A percentile compares a stretch with the other conserved stretches of the same genome.
phyloP scores from a whole-genome alignment of 2,888 invertebrate species.

The Drosophila anomalata region DNA sequence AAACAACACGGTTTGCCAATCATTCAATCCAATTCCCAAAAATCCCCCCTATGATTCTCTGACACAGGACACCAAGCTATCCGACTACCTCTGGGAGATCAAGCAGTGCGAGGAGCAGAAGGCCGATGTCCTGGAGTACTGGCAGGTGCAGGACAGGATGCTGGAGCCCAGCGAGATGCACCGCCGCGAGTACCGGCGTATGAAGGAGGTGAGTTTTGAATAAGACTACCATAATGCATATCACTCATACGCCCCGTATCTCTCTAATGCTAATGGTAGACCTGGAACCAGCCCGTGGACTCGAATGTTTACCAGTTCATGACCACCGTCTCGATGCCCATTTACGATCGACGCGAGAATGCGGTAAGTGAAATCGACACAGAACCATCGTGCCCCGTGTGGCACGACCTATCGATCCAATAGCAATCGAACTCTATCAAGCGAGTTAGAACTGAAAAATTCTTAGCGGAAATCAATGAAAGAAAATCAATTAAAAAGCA shows the following conservation, averaged over 20 bases:
- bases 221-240: background rate
- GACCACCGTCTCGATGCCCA: constrained; percentile 97
- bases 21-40: constrained; percentile 30
- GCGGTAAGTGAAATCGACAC: constrained; percentile 87
- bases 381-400: constrained; percentile 16
- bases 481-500: constrained; percentile 38
- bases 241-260: no score
- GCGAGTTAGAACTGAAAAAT: constrained; percentile 68
- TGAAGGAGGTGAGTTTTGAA: constrained; percentile 69
- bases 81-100: constrained; percentile 95
- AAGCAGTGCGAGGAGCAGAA: constrained; percentile 92
- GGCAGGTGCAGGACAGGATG: constrained; percentile 84
- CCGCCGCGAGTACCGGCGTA: constrained; percentile 79
- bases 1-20: constrained; percentile 18
- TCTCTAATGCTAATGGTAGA: constrained; percentile 52
- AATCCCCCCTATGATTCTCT: constrained; percentile 19
- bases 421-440: constrained; percentile 41
- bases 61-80: constrained; percentile 92
- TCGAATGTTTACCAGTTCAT: constrained; percentile 89
- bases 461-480: constrained; percentile 51
- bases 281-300: constrained; percentile 84
- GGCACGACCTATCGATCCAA: constrained; percentile 14
- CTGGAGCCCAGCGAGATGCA: constrained; percentile 88
- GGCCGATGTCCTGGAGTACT: constrained; percentile 89
- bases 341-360: constrained; percentile 93